These are phyloP conservation scores for Limonius californicus DNA, from an alignment of 1,140 invertebrate genomes.

Conservation along the genomic window DNA sequence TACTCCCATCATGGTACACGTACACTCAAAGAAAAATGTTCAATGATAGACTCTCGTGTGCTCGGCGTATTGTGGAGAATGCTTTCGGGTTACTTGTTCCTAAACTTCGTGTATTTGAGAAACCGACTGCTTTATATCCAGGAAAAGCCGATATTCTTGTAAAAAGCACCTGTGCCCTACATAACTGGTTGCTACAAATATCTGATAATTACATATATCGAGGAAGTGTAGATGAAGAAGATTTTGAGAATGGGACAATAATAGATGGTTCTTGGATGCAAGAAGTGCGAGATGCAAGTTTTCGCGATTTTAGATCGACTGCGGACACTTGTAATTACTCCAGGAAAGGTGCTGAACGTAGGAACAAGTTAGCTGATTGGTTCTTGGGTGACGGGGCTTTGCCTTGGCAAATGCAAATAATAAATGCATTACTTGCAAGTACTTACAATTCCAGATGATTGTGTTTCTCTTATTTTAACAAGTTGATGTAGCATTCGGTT, in stretches of 20 bases:
- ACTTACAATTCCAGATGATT: neutral
- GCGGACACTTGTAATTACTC: conserved; percentile 1
- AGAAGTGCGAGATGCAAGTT: neutral
- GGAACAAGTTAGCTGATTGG: conserved; percentile 4
- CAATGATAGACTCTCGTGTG: conserved; percentile 1
- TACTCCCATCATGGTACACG: conserved; percentile 17
- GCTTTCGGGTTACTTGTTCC: conserved; percentile 3
- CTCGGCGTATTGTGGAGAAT: conserved; percentile 4
- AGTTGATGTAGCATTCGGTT: conserved; percentile 3
- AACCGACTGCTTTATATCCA: conserved; percentile 12
- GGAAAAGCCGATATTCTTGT: neutral
- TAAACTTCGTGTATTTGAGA: conserved; percentile 11
- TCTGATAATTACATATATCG: neutral
- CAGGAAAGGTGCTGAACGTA: neutral
- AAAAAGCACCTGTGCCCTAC: neutral
- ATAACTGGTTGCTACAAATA: conserved; percentile 3
- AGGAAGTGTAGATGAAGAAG: neutral
- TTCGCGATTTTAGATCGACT: neutral
- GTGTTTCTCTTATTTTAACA: conserved; percentile 8
- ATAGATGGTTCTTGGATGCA: neutral
- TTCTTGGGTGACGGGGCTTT: neutral
- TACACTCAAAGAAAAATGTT: conserved; percentile 17
- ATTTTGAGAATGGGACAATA: neutral
- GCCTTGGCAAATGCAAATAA: neutral
- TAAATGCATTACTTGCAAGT: neutral